Percentiles rank a stretch among this genome's conserved stretches.
Conservation (phyloP, 2,113 vertebrate genomes). For the Myxocyprinus asiaticus region DNA sequence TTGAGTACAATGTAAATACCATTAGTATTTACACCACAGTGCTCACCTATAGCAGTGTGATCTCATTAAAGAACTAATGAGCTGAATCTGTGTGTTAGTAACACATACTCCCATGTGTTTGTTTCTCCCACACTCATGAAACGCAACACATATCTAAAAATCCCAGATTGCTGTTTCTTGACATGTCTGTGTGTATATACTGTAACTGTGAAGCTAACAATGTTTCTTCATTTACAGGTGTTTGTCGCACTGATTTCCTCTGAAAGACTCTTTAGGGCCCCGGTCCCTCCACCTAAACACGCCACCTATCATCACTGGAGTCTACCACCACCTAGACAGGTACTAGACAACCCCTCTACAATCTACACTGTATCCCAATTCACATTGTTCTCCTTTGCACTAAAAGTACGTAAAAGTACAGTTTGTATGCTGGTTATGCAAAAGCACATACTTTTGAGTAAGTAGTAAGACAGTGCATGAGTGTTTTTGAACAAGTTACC, state of each 20-base stretch:
- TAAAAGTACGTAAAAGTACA: too few species aligned
- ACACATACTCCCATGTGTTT: slow-evolving; percentile 2
- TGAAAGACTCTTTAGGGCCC: slow-evolving; percentile 24
- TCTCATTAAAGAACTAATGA: slow-evolving; percentile 34
- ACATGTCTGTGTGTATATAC: background rate
- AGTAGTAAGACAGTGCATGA: too few species aligned
- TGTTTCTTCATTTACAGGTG: background rate
- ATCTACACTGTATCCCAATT: background rate
- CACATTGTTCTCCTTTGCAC: too few species aligned
- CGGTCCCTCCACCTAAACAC: background rate
- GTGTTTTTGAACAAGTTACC: too few species aligned
- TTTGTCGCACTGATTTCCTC: slow-evolving; percentile 6
- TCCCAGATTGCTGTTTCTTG: background rate
- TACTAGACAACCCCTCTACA: background rate
- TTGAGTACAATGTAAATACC: too few species aligned
- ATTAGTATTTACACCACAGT: too few species aligned
- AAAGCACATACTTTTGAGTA: too few species aligned
- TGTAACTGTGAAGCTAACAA: background rate
- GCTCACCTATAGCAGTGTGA: background rate
- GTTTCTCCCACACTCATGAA: background rate
- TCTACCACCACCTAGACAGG: slow-evolving; percentile 33
- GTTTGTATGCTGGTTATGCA: too few species aligned
- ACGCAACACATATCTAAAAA: too few species aligned
- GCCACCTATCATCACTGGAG: slow-evolving; percentile 35
- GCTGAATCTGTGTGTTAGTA: slow-evolving; percentile 20